These are phyloP conservation scores for Pandemis cinnamomeana DNA, from an alignment of 2,888 invertebrate species.

Conservation along the genomic window DNA sequence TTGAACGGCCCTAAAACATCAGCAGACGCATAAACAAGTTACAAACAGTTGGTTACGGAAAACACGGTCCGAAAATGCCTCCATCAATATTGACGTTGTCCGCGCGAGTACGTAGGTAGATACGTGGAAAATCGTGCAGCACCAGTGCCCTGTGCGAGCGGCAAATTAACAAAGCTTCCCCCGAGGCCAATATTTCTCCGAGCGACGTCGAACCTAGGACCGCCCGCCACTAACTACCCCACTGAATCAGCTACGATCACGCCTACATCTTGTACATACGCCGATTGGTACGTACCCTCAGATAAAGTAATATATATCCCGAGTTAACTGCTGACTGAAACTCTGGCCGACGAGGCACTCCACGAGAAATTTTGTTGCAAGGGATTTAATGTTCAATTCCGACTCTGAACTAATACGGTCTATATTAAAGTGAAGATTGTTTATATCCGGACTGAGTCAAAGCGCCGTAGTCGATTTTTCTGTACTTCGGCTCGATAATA, in stretches of 20 bases:
- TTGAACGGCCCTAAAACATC: not conserved
- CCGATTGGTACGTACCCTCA: slow-evolving; percentile 79
- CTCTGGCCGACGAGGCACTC: slow-evolving; percentile 51
- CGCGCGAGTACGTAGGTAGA: slow-evolving; percentile 49
- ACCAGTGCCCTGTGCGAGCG: slow-evolving; percentile 70
- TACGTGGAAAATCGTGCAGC: slow-evolving; percentile 72
- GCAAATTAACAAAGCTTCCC: slow-evolving; percentile 82
- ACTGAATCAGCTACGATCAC: slow-evolving; percentile 84
- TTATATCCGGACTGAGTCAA: not conserved
- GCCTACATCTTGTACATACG: slow-evolving; percentile 83
- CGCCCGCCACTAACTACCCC: slow-evolving; percentile 82
- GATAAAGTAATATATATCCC: slow-evolving; percentile 76
- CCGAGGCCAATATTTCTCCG: slow-evolving; percentile 81
- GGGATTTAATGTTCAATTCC: slow-evolving; percentile 36
- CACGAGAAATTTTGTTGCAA: slow-evolving; percentile 35
- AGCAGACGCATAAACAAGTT: slow-evolving; percentile 29
- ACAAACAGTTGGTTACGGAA: slow-evolving; percentile 43
- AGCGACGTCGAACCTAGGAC: slow-evolving; percentile 79
- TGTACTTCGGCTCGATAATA: not conserved
- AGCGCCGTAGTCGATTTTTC: not conserved
- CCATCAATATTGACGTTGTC: slow-evolving; percentile 57
- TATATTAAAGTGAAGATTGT: slow-evolving; percentile 13
- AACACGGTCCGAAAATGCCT: slow-evolving; percentile 56
- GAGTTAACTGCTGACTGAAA: slow-evolving; percentile 72
- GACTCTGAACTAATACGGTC: slow-evolving; percentile 29